Evolutionary conservation across 2,113 vertebrate species (phyloP).

Genomic region (Melanerpes formicivorus): DNA sequence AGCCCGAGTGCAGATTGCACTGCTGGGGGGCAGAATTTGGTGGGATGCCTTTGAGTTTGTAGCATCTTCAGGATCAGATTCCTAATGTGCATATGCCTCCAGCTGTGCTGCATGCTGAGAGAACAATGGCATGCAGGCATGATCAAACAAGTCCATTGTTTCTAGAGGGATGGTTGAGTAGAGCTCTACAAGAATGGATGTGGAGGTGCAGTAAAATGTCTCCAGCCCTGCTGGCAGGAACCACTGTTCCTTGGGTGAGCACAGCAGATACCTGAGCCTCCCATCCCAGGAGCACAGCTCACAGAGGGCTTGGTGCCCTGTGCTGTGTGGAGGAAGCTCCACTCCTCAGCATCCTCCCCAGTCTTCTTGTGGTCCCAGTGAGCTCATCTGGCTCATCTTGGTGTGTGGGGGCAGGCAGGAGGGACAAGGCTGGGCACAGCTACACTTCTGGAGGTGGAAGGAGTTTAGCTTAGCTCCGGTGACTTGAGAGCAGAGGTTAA

Average conservation of each 20-base stretch:
- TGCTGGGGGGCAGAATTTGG: not conserved
- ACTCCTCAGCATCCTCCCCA: not conserved
- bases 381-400: not conserved
- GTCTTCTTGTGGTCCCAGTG: accelerated
- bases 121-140: not conserved
- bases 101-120: not conserved
- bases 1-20: not conserved
- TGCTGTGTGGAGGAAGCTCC: not conserved
- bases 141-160: not conserved
- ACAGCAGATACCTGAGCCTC: not conserved
- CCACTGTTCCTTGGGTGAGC: not conserved
- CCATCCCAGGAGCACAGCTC: not conserved
- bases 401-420: not conserved
- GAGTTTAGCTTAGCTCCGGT: not conserved
- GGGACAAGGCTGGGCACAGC: not conserved
- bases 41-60: not conserved
- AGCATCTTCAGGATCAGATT: not conserved
- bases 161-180: not conserved
- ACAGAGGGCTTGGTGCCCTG: accelerated
- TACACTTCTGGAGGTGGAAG: not conserved
- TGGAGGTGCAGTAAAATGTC: not conserved
- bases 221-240: not conserved
- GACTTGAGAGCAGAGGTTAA: not conserved
- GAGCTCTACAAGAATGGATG: not conserved
- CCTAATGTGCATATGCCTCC: not conserved